These are phyloP conservation scores for Phalacrocorax aristotelis DNA, from an alignment of 2,113 vertebrate genomes.

Conservation along the genomic window DNA sequence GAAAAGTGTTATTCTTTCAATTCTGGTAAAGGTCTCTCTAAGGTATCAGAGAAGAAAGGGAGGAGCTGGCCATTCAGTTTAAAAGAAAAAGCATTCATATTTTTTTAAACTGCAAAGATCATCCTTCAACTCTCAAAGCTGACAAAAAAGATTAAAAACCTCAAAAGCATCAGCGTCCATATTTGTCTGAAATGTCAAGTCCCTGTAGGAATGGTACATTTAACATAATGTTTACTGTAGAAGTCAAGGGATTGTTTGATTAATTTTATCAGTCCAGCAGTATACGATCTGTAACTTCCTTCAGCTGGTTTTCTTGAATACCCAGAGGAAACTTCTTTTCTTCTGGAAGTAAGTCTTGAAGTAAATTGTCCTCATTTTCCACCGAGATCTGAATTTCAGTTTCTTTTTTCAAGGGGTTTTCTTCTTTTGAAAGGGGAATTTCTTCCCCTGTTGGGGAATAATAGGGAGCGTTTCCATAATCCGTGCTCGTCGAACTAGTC, in stretches of 20 bases:
- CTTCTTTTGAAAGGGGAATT: conserved; percentile 67
- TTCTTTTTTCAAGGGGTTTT: conserved; percentile 8
- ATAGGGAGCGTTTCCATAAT: background rate
- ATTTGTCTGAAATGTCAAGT: background rate
- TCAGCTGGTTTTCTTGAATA: conserved; percentile 51
- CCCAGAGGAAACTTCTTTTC: conserved; percentile 57
- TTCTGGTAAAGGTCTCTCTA: background rate
- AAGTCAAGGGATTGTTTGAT: background rate
- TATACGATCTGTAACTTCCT: background rate
- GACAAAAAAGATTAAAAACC: background rate
- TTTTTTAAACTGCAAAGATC: background rate
- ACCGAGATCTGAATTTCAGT: background rate
- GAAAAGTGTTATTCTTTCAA: background rate
- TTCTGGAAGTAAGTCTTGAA: background rate
- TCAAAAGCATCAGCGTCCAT: background rate
- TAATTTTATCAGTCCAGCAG: background rate
- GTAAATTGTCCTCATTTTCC: conserved; percentile 28
- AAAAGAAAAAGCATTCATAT: background rate
- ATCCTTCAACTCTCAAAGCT: background rate
- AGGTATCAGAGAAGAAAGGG: background rate
- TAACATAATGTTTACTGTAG: background rate
- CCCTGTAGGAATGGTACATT: background rate
- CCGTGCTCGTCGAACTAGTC: background rate
- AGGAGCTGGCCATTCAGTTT: background rate
- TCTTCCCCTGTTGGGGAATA: background rate